A percentile compares a stretch with the other conserved stretches of the same genome.
phyloP scores from a whole-genome alignment of 2,113 vertebrate species.

The Hemiscyllium ocellatum region DNA sequence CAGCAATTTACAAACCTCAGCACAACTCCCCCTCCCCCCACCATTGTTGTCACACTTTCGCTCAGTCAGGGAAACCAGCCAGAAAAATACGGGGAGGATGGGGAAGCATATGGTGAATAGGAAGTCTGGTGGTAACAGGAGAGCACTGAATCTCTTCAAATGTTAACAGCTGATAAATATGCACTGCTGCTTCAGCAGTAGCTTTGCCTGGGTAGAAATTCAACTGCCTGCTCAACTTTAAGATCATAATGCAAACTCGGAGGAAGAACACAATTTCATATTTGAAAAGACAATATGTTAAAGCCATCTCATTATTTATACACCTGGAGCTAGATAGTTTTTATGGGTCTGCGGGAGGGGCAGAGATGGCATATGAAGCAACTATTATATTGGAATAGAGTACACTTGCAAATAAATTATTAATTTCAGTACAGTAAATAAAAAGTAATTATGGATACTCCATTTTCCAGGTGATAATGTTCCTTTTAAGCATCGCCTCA shows the following conservation, averaged over 20 bases:
- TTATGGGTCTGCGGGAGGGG: background rate
- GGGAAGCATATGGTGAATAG: constrained; percentile 22
- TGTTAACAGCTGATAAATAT: constrained; percentile 15
- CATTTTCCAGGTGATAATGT: background rate
- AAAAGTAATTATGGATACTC: background rate
- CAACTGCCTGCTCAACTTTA: background rate
- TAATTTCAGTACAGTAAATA: background rate
- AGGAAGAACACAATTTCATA: background rate
- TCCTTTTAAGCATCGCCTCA: background rate
- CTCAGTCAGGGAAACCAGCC: constrained; percentile 13
- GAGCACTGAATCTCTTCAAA: background rate
- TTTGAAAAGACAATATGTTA: background rate
- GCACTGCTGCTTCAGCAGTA: constrained; percentile 15
- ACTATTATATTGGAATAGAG: background rate
- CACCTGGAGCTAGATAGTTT: background rate
- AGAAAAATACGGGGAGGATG: background rate
- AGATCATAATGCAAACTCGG: background rate
- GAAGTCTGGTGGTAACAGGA: constrained; percentile 23
- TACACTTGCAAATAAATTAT: background rate
- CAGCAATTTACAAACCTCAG: background rate
- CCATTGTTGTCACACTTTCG: background rate
- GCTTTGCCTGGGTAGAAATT: background rate
- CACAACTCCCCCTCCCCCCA: background rate
- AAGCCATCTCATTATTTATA: background rate
- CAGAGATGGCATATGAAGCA: background rate